Base-by-base conservation (phyloP, 2,113 vertebrate species). In the Channa argus region DNA sequence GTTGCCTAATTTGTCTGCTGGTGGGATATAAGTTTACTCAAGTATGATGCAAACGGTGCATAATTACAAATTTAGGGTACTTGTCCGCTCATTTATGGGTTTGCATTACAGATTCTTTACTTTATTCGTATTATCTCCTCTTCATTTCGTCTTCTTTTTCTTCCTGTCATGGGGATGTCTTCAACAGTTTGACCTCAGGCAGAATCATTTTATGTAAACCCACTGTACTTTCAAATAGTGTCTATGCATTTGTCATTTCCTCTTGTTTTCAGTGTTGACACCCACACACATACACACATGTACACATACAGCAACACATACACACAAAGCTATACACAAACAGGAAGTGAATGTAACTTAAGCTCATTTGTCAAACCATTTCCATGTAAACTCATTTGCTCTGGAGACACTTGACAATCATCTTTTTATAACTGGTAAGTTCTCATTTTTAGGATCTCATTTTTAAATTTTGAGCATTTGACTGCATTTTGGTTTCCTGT, bases 281-380 rank as follows among this genome's bases (percentile, higher is more conserved):
- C 37, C 12, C 13, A 46, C 8, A 11, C 24, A 9, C 51, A 12
- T 33, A 10, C 14, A 8, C 14, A 24, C 34, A 51, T 54, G 74
- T 15, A 24, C 11, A 10, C 55, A 15, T 63, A 41, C 69, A 46
- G 52, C 53, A 50, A 41, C 37, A 65, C 50, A 70, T 65, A 69
- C 63, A 54, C 71, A 0, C 69, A 75, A 46, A 64, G 37, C 55
- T 24, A 60, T 54, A 37, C 55, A 34, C 11, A 69, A n/a, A 86
- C 6, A 93, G 92, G 89, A 94, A 92, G 84, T 87, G 63, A 69
- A 55, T 36, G 45, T 15, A 65, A 45, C 61, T 38, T 56, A 39
- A 53, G 70, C 51, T 68, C 38, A 34, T 56, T 12, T 68, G 62
- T 86, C 53, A 64, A 73, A 61, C 51, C 45, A 54, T 82, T 87